Evolutionary conservation across 35 echinoderm and acorn worm genomes (phyloP).

Genomic region (Ophioderma brevispina): DNA sequence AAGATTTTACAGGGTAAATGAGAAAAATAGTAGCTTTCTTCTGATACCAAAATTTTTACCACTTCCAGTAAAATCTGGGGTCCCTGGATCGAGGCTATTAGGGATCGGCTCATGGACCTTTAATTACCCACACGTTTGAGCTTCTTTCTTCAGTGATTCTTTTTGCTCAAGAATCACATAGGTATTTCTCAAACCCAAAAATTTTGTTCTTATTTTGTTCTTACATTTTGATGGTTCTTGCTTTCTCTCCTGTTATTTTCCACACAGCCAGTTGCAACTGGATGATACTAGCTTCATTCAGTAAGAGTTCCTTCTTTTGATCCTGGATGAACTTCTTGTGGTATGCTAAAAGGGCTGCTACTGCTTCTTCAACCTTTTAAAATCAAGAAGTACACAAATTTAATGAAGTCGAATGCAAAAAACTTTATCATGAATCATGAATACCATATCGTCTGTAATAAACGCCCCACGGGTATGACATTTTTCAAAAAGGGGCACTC

Average conservation of each 20-base stretch:
- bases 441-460: not conserved
- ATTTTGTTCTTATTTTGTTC: not conserved
- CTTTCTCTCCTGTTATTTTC: slow-evolving; percentile 61
- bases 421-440: not conserved
- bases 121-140: too few relatives aligned
- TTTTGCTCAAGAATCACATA: too few relatives aligned
- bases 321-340: slow-evolving; percentile 33
- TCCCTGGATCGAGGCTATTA: too few relatives aligned
- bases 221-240: slow-evolving; percentile 41
- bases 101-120: too few relatives aligned
- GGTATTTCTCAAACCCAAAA: too few relatives aligned
- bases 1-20: too few relatives aligned
- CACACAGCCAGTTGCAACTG: slow-evolving; percentile 50
- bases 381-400: not conserved
- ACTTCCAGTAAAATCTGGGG: too few relatives aligned
- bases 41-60: too few relatives aligned
- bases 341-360: slow-evolving; percentile 28
- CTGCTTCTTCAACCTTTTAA: slow-evolving; percentile 68
- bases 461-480: too few relatives aligned
- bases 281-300: slow-evolving; percentile 26
- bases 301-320: slow-evolving; percentile 20
- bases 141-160: too few relatives aligned
- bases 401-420: not conserved
- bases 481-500: too few relatives aligned
- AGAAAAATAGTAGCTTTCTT: too few relatives aligned